Evolutionary conservation across 23 tunicate genomes (phyloP).

Genomic region (Corella eumyota): DNA sequence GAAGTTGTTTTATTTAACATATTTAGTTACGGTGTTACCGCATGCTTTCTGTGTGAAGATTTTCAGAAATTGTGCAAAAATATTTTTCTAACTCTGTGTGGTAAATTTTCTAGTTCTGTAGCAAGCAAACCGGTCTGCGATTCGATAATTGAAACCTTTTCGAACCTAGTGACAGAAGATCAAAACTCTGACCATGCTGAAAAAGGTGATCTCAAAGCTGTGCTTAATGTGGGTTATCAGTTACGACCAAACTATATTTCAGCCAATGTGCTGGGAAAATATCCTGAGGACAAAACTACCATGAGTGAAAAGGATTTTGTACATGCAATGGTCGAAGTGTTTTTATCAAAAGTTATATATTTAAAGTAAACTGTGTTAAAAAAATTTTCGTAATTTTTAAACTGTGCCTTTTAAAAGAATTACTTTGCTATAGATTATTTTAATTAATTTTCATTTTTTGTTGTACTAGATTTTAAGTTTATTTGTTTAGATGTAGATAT

Average conservation of each 20-base stretch:
- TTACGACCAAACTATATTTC: constrained; percentile 18
- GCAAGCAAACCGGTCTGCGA: constrained; percentile 23
- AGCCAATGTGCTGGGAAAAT: neutral
- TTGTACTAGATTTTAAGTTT: neutral
- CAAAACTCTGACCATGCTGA: too few species aligned
- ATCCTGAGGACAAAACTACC: constrained; percentile 1
- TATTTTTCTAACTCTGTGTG: constrained; percentile 9
- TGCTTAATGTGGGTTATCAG: constrained; percentile 10
- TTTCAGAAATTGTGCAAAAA: constrained; percentile 12
- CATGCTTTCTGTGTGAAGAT: constrained; percentile 34
- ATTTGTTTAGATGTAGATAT: too few species aligned
- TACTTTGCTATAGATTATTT: neutral
- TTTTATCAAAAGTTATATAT: constrained; percentile 6
- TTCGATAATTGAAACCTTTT: too few species aligned
- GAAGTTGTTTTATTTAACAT: constrained; percentile 77
- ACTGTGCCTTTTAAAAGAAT: neutral
- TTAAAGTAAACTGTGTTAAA: neutral
- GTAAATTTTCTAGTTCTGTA: constrained; percentile 1
- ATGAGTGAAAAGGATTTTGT: constrained; percentile 17
- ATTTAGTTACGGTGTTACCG: constrained; percentile 62
- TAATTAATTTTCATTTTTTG: neutral
- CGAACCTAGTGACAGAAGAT: too few species aligned
- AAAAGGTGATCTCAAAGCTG: too few species aligned
- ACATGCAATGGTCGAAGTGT: constrained; percentile 7
- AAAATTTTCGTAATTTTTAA: neutral